Evolutionary conservation across 2,888 invertebrate species (phyloP), one percentile per base, ranked within the genome.

Genomic region (Tetranychus piercei): DNA sequence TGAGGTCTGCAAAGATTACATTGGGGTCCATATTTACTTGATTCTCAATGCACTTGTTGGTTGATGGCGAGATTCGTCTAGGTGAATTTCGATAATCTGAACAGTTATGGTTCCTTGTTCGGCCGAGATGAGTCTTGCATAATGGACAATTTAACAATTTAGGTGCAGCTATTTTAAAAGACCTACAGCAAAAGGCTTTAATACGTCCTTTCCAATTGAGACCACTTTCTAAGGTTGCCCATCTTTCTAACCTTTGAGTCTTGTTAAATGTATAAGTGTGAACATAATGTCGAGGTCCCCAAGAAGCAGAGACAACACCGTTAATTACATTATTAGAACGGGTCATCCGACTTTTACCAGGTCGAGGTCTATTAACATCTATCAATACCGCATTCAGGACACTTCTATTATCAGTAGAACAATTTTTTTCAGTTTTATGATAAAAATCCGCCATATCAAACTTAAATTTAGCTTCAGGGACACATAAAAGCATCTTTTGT

Each of bases 201-300:
- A 69, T 9, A 0, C 69, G 69, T 69, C 69, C 69, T 69, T 34
- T 69, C 69, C 69, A 69, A 69, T 69, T 69, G n/a, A 69, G 69
- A n/a, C 69, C 69, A 23, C 22, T 69, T 69, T 69, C 69, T n/a
- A 69, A 2, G 1, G 34, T 23, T 23, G n/a, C 11, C 69, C 69
- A 69, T 11, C n/a, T 69, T 2, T 69, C 69, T 23, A 69, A 34
- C n/a, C 69, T 69, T 34, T 69, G 22, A 23, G 20, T 69, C n/a
- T 69, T 69, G 9, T 9, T 11, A n/a, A 69, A 69, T 7, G 69
- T 20, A n/a, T 69, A 69, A 69, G 34, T 34, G 34, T 69, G 69
- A 9, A 55, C 55, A 6, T 15, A 55, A 7, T 55, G 55, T 55
- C 55, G 9, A 9, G 55, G 55, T 55, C 55, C 55, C 55, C 55